Evolutionary conservation across 2,113 vertebrate genomes (phyloP), one percentile per base, ranked within the genome.

Genomic region (Nyctereutes procyonoides): DNA sequence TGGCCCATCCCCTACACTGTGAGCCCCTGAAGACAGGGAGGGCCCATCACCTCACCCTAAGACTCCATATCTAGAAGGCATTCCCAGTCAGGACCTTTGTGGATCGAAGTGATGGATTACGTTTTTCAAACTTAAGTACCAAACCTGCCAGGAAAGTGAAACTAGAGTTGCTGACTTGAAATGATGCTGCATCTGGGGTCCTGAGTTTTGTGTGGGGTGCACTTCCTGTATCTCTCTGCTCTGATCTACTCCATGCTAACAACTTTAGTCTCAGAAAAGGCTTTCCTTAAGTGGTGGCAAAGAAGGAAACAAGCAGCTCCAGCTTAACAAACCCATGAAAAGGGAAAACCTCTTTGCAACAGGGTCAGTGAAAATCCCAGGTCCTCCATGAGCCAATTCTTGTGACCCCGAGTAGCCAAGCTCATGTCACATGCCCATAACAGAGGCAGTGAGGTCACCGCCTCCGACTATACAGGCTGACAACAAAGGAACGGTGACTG

Each of bases 321-420:
- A 32, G 28, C n/a, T 82, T 30, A 90, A 77, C 67, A 84, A 77
- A 73, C 16, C 53, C 51, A 88, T 38, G 30, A 73, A 76, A 43
- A 79, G 11, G 13, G 71, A 90, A 90, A 81, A 15, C 0, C 3
- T 51, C 16, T 93, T 69, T 38, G 76, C 56, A 73, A 55, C 1
- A 1, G 16, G 32, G 90, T 82, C 76, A 19, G 43, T 0, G 24
- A 90, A 15, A 35, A 60, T 1, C 30, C 56, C 14, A 20, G 15
- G 60, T 48, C 32, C 63, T 96, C 91, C 65, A 51, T 20, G 69
- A n/a, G 67, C 0, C 12, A 51, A 65, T 19, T 24, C 51, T 3
- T 86, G 62, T 63, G 86, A 90, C 79, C 14, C 43, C 74, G 69
- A 80, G 51, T 81, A 51, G 80, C 14, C 67, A 96, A 38, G 12